phyloP scores from a whole-genome alignment of 2,113 vertebrate genomes.

The Orthonyx spaldingii region DNA sequence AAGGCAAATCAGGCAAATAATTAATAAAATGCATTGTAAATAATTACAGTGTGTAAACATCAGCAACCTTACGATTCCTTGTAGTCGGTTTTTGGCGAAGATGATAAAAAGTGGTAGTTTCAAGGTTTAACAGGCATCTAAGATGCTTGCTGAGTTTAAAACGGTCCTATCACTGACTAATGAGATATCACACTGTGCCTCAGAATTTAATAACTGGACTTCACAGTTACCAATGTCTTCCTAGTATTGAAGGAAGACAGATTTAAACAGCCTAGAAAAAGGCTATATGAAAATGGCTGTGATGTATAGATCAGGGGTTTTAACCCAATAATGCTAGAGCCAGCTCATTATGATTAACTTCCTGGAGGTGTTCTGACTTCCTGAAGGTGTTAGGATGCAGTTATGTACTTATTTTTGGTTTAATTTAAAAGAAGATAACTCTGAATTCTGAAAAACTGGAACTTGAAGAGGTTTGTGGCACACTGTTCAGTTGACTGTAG shows the following conservation, averaged over 20 bases:
- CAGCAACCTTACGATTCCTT: neutral
- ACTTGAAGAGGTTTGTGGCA: neutral
- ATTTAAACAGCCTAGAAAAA: slow-evolving; percentile 10
- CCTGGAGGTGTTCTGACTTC: neutral
- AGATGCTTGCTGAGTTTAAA: slow-evolving; percentile 35
- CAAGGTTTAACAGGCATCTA: slow-evolving; percentile 30
- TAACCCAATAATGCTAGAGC: neutral
- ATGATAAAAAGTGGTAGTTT: neutral
- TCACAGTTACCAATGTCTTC: neutral
- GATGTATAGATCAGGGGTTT: neutral
- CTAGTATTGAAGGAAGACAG: neutral
- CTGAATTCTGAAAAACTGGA: neutral
- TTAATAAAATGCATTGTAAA: slow-evolving; percentile 49
- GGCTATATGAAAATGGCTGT: neutral
- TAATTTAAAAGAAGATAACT: neutral
- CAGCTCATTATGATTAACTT: neutral
- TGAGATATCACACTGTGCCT: slow-evolving; percentile 41
- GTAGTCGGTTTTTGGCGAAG: slow-evolving; percentile 22
- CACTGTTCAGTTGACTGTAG: neutral
- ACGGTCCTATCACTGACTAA: slow-evolving; percentile 5
- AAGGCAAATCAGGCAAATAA: slow-evolving; percentile 15
- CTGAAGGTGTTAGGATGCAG: neutral
- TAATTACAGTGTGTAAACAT: neutral
- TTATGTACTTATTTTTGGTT: neutral
- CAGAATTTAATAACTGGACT: slow-evolving; percentile 19